These are phyloP conservation scores for Lepisosteus oculatus DNA, from an alignment of 2,113 vertebrate species.

Conservation along the genomic window DNA sequence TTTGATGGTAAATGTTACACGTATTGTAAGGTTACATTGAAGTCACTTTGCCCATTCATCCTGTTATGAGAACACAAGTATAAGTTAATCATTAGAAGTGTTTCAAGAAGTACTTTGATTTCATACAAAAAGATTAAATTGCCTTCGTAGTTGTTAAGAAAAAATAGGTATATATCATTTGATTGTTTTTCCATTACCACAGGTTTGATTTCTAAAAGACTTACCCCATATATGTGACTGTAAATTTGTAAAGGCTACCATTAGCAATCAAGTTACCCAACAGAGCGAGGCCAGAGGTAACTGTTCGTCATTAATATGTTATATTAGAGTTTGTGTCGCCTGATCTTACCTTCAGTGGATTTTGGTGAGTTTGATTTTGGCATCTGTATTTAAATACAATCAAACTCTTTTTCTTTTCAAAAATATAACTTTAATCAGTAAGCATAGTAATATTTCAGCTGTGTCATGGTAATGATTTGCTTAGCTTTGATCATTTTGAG, in stretches of 20 bases:
- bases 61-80: neutral
- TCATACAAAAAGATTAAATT: too few species aligned
- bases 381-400: neutral
- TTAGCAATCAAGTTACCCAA: conserved; percentile 10
- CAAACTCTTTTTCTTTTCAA: neutral
- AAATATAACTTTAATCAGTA: conserved; percentile 4
- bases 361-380: conserved; percentile 21
- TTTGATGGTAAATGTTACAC: too few species aligned
- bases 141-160: neutral
- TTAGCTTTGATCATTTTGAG: conserved; percentile 53
- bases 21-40: too few species aligned
- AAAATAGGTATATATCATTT: neutral
- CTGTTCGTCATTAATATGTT: conserved; percentile 34
- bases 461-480: conserved; percentile 20
- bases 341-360: conserved; percentile 43
- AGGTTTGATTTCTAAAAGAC: neutral
- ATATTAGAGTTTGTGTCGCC: conserved; percentile 46
- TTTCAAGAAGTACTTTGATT: neutral
- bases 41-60: neutral
- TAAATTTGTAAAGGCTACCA: conserved; percentile 5
- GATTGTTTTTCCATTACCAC: neutral
- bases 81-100: neutral
- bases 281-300: conserved; percentile 34
- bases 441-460: conserved; percentile 29
- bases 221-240: neutral